Evolutionary conservation across 2,888 invertebrate genomes (phyloP).

Genomic region (Keiferia lycopersicella): DNA sequence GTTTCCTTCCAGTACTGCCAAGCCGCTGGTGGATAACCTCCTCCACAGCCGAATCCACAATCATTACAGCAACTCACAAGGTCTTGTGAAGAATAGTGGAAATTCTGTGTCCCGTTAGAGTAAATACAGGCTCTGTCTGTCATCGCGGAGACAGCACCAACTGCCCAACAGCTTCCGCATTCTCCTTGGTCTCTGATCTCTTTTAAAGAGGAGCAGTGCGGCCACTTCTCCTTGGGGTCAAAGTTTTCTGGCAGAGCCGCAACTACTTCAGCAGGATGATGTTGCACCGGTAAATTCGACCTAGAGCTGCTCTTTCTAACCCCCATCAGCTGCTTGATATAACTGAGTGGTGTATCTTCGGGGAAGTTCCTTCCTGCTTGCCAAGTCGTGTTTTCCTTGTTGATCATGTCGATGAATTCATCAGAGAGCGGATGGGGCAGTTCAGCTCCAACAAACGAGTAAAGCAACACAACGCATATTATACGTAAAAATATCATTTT

Average conservation of each 20-base stretch:
- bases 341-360: slow-evolving; percentile 77
- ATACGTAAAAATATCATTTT: slow-evolving; percentile 50
- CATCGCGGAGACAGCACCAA: slow-evolving; percentile 95
- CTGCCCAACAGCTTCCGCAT: slow-evolving; percentile 98
- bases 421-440: slow-evolving; percentile 83
- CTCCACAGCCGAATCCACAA: slow-evolving; percentile 92
- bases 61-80: slow-evolving; percentile 89
- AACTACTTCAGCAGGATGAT: slow-evolving; percentile 58
- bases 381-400: slow-evolving; percentile 86
- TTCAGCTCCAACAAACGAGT: slow-evolving; percentile 47
- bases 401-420: slow-evolving; percentile 86
- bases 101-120: slow-evolving; percentile 85
- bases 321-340: slow-evolving; percentile 87
- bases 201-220: slow-evolving; percentile 90
- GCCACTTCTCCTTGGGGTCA: slow-evolving; percentile 91
- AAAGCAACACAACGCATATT: slow-evolving; percentile 51
- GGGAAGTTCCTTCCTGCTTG: slow-evolving; percentile 90
- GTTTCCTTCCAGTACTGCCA: slow-evolving; percentile 93
- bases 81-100: slow-evolving; percentile 92
- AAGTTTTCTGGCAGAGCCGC: slow-evolving; percentile 87
- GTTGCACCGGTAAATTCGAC: slow-evolving; percentile 66
- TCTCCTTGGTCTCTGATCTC: slow-evolving; percentile 93
- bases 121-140: slow-evolving; percentile 93
- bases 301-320: slow-evolving; percentile 81
- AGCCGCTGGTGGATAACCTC: slow-evolving; percentile 89